A percentile compares a stretch with the other conserved stretches of the same genome.
phyloP scores from a whole-genome alignment of 2,113 vertebrate species.

The Melanocharis versteri region DNA sequence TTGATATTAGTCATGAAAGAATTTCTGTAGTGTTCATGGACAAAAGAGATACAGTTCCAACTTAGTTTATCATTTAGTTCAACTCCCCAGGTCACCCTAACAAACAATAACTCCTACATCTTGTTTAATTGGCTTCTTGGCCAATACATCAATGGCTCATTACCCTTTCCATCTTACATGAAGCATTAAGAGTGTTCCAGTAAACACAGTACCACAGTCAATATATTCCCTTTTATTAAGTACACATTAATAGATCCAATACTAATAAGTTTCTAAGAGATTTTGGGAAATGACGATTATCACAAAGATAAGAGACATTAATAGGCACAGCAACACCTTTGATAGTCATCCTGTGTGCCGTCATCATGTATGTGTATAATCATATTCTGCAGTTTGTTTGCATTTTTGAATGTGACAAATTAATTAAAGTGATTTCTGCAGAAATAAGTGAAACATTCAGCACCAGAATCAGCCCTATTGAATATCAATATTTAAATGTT shows the following conservation, averaged over 20 bases:
- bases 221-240: background rate
- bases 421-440: background rate
- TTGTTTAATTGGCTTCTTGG: background rate
- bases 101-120: background rate
- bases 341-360: background rate
- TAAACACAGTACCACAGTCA: background rate
- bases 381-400: background rate
- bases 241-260: background rate
- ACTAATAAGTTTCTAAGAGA: background rate
- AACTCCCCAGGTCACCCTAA: background rate
- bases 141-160: background rate
- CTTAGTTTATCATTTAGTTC: background rate
- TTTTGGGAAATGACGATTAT: background rate
- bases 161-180: background rate
- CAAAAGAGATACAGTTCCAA: background rate
- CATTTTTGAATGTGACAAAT: background rate
- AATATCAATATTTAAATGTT: background rate
- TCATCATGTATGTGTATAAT: background rate
- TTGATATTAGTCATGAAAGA: background rate
- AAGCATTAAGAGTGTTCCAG: background rate
- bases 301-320: background rate
- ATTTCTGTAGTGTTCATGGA: background rate
- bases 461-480: background rate
- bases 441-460: background rate
- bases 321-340: background rate